Evolutionary conservation across 2,797 vertebrate species (phyloP), one percentile per base, ranked within the genome.

Genomic region (Clarias platycephalus): DNA sequence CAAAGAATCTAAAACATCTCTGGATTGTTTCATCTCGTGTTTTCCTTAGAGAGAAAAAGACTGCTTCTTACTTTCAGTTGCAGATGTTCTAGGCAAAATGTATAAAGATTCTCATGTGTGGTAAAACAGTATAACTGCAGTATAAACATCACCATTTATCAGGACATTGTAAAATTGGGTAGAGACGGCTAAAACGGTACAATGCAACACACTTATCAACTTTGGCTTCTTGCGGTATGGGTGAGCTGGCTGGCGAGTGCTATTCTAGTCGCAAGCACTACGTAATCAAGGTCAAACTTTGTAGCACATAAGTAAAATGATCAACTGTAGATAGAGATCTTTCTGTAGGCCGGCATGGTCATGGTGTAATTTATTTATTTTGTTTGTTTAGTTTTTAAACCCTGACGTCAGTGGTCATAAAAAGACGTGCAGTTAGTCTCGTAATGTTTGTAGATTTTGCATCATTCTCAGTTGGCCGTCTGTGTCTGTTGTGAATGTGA

Each of bases 401-500:
- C 60, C 57, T 28, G 55, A 81, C 82, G 26, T 76, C 53, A 7
- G 18, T 70, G 64, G 26, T 53, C 55, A 31, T 40, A 77, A 40
- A 40, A 55, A 71, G 66, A 76, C 34, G 7, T 75, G 67, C 63
- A 64, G 49, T 83, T 76, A 40, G 26, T 74, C 75, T 34, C 34
- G 57, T 80, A 80, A 80, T 80, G 72, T 64, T 77, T 31, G 37
- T 71, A 53, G 8, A 77, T 53, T 76, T 37, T 58, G 60, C 81
- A 16, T 63, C 67, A 55, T 70, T 83, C 58, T 5, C 20, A 79
- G 49, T 64, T 58, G 49, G 82, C 79, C 9, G 8, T 37, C 8
- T n/a, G 16, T 28, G 68, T 88, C 13, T 87, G 67, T 67, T 79
- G 62, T 82, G 40, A 86, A 62, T 83, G 66, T 77, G 76, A 79